These are phyloP conservation scores for Bos javanicus DNA, from an alignment of 2,113 vertebrate species.

Conservation along the genomic window DNA sequence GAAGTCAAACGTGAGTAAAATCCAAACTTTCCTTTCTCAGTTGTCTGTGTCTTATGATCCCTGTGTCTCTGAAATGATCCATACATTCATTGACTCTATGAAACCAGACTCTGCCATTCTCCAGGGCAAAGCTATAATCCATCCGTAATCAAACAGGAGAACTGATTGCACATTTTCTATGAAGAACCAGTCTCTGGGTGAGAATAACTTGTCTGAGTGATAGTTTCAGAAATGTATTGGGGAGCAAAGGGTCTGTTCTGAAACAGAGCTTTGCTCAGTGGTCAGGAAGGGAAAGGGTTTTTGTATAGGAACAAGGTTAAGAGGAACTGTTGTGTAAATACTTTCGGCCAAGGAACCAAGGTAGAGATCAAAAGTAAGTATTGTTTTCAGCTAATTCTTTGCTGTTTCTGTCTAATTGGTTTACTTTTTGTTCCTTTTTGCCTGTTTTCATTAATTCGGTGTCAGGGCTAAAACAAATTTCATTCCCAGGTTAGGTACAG, in stretches of 20 bases:
- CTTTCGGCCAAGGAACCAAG: conserved; percentile 41
- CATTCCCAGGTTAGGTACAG: background rate
- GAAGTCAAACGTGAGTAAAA: conserved; percentile 67
- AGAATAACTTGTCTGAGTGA: background rate
- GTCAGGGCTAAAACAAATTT: background rate
- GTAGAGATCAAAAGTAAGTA: conserved; percentile 56
- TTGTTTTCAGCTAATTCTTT: background rate
- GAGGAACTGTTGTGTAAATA: conserved; percentile 38
- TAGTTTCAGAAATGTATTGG: background rate
- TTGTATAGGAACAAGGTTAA: background rate
- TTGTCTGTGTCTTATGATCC: background rate
- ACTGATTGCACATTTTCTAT: background rate
- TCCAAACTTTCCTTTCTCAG: background rate
- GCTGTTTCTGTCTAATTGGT: background rate
- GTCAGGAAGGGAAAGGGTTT: conserved; percentile 45
- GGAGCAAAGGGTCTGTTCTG: background rate
- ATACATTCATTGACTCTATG: background rate
- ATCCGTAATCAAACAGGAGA: background rate
- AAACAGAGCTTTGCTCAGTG: background rate
- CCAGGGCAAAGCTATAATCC: background rate
- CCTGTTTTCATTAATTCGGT: background rate
- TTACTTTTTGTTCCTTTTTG: background rate
- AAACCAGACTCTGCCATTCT: background rate
- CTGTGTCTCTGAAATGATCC: background rate
- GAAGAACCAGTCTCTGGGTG: background rate